Evolutionary conservation across 2,888 invertebrate species (phyloP), one percentile per base, ranked within the genome.

Genomic region (Alviniconcha strummeri): DNA sequence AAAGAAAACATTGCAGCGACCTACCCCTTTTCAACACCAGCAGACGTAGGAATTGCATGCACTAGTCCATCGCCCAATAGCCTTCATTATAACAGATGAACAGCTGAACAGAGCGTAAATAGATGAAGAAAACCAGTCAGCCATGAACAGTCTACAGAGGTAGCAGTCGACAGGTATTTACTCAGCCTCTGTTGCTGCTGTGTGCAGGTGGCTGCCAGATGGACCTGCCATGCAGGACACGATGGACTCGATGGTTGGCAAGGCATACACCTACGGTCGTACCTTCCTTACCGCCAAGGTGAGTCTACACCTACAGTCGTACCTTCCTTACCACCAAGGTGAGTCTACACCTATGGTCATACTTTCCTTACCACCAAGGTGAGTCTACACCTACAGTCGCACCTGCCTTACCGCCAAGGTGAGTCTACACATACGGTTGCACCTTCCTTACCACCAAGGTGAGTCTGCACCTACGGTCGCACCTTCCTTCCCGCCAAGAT

Each of bases 181-280:
- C 36, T 36, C 36, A 36, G 36, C 36, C 36, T 36, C 36, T 7
- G 6, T 1, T n/a, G n/a, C n/a, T n/a, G 69, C 17, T 52, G 36
- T 15, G 8, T 56, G 5, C 69, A 92, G 93, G 80, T 95, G 97
- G 91, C 94, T 99, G 82, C 98, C 99, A 0, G 96, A 97, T 84
- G 96, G 96, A 6, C 96, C 97, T 91, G 96, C 96, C 80, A 96
- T 98, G 84, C 91, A 92, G 72, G 89, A 91, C 36, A 91, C 94
- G 0, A 95, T 98, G 74, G 98, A 98, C 94, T 97, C 97, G 36
- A 96, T 98, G 87, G 95, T 98, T 15, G 97, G 98, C 90, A 98
- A 98, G 94, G 98, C 98, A 0, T 98, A 98, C 93, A 95, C 96
- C 56, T 98, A 98, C 93, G 98, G 98, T 1, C 95, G 98, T 87